Evolutionary conservation across 2,888 invertebrate species (phyloP), one percentile per base, ranked within the genome.

Genomic region (Steromphala cineraria): DNA sequence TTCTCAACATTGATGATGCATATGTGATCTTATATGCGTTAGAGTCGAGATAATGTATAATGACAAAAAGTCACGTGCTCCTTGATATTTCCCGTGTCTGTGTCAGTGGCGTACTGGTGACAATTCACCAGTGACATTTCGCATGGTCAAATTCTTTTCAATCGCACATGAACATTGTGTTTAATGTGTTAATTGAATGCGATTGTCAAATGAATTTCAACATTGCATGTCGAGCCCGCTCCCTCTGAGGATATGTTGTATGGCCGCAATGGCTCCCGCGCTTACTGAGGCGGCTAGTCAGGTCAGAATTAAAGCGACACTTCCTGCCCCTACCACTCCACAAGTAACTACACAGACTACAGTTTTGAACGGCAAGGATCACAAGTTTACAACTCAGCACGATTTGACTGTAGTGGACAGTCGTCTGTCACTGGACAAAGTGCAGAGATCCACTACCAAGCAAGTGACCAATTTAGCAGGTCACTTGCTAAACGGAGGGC

Each of bases 241-340:
- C 87, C 88, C 91, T 82, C 88, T 90, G 88, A 90, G 91, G 90
- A 87, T 90, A 91, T 91, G 92, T 87, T 91, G 92, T 87, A 87
- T 91, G 87, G 91, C 91, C 87, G 92, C 91, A 95, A 97, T 98
- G 97, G 97, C 97, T 95, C 97, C 97, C 95, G 97, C 97, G 95
- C 96, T 97, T 94, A 96, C 97, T 93, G 96, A 97, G 95, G 95
- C 94, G 80, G 95, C 90, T 85, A 90, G 91, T 81, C 91, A 92
- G 86, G 89, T 92, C 82, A 87, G 90, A 87, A 91, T 91, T 81
- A 91, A 91, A 85, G 75, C 40, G 46, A 75, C 75, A 52, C 75
- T 75, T 21, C 75, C 75, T 52, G 75, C 46, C 52, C 40, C 75
- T 8, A 21, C 75, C 13, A 40, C 75, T 24, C 75, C 75, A 52